Percentiles rank a stretch among this genome's conserved stretches.
Evolutionary conservation across 2,797 vertebrate genomes (phyloP).

Genomic region (Xenops minutus): DNA sequence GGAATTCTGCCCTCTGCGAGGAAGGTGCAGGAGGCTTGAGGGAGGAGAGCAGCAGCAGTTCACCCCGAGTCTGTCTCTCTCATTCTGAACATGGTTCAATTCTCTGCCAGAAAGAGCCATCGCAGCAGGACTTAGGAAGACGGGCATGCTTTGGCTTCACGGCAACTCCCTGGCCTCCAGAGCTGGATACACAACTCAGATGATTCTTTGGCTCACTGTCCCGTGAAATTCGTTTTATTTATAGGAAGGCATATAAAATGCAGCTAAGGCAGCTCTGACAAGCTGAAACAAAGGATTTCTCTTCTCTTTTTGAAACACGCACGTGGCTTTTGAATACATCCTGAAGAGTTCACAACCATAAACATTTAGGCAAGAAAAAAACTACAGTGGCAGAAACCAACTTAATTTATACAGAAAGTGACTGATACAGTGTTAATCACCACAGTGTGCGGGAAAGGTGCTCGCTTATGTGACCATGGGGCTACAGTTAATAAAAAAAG

Average conservation of each 20-base stretch:
- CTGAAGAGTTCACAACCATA: neutral
- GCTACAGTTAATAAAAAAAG: neutral
- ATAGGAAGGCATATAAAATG: neutral
- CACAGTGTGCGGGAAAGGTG: rapidly evolving
- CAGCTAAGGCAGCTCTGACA: neutral
- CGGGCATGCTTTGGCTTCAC: neutral
- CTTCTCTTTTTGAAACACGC: neutral
- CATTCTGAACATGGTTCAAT: neutral
- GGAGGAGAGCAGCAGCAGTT: neutral
- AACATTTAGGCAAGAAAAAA: neutral
- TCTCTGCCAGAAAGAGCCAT: constrained; percentile 16
- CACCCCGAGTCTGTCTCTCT: neutral
- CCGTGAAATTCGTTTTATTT: neutral
- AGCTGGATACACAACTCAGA: neutral
- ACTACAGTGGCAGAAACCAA: neutral
- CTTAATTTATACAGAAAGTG: neutral
- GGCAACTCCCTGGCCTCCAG: neutral
- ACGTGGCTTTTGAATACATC: neutral
- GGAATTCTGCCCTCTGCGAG: rapidly evolving
- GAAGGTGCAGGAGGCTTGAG: neutral
- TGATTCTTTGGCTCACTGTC: neutral
- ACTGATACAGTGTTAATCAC: neutral
- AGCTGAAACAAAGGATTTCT: neutral
- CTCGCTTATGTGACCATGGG: rapidly evolving
- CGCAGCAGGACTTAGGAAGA: constrained; percentile 32